Base-by-base conservation (phyloP, 1,140 invertebrate species). In the Drosophila bocqueti region DNA sequence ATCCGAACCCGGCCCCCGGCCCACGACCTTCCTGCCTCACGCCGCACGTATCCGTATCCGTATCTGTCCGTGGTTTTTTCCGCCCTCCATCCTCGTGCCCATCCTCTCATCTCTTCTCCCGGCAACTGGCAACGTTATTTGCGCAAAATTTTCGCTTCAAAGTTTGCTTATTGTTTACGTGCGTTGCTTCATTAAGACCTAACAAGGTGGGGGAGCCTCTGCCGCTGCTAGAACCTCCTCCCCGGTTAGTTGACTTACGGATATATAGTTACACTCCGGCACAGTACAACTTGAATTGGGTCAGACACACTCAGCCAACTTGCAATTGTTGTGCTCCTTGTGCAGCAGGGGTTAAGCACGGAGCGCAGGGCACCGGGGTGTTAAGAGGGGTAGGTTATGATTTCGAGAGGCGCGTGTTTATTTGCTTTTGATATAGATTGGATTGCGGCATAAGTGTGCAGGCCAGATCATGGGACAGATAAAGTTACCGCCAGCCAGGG, bases 161-260 rank as follows among this genome's bases (percentile, higher is more conserved):
- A 89, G 84, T 89, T 89, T 89, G 84, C 84, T 89, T 89, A 89
- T 89, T 89, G 84, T 89, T 89, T 89, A 89, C 84, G 84, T 89
- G 84, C 84, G 84, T 90, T 89, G 84, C 84, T 89, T 89, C 84
- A 89, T 89, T 89, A 89, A 89, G 84, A 89, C 87, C 78, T 69
- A 73, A 59, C 68, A 71, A 78, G 66, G 36, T 50, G 61, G 43
- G 40, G 45, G 49, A 4, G 49, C 43, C 4, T 18, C 50, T n/a
- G 13, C 26, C 58, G 67, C 34, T 46, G 66, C 31, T 54, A 74
- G 59, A 45, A 49, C 50, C 59, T 76, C 83, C 82, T 69, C 78
- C 47, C 60, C 78, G 82, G 67, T 78, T 84, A 84, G 78, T 85
- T 81, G 82, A 85, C 74, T 72, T 73, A 73, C 71, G 54, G 58